Evolutionary conservation across 2,113 vertebrate species (phyloP).

Genomic region (Paramormyrops kingsleyae): DNA sequence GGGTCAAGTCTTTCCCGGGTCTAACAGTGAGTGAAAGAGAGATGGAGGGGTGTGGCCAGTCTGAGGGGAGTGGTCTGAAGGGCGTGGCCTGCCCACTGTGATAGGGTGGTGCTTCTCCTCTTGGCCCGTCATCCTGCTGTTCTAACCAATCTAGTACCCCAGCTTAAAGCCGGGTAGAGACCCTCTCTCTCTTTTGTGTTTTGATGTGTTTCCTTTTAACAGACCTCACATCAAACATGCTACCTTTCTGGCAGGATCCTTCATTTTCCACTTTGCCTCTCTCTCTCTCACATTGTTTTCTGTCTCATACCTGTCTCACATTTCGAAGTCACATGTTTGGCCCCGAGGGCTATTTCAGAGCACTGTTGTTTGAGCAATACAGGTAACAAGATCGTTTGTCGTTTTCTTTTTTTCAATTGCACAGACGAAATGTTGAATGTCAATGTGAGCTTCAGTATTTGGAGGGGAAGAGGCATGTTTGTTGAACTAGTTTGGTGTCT

Average conservation of each 20-base stretch:
- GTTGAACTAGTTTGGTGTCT: constrained; percentile 69
- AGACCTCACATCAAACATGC: constrained; percentile 76
- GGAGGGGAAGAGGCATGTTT: constrained; percentile 55
- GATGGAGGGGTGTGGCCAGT: constrained; percentile 33
- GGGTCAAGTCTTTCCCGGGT: constrained; percentile 41
- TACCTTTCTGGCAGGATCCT: constrained; percentile 80
- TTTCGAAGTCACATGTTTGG: constrained; percentile 68
- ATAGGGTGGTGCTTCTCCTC: constrained; percentile 46
- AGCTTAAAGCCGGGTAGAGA: constrained; percentile 73
- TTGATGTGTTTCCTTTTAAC: constrained; percentile 54
- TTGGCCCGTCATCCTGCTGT: constrained; percentile 48
- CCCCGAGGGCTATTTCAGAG: constrained; percentile 70
- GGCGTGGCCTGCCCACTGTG: constrained; percentile 33
- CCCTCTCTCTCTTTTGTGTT: constrained; percentile 69
- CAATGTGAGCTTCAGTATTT: constrained; percentile 84
- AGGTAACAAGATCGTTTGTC: constrained; percentile 65
- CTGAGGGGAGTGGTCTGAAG: constrained; percentile 23
- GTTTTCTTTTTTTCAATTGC: constrained; percentile 76
- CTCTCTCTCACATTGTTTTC: constrained; percentile 41
- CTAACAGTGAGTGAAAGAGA: constrained; percentile 35
- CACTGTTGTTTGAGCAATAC: constrained; percentile 84
- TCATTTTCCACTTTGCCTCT: constrained; percentile 39
- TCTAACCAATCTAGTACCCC: constrained; percentile 60
- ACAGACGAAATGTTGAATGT: constrained; percentile 96
- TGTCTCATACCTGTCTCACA: constrained; percentile 65